Percentiles rank a stretch among this genome's conserved stretches.
phyloP scores from a whole-genome alignment of 2,888 invertebrate species.

The Tetragnatha montana region DNA sequence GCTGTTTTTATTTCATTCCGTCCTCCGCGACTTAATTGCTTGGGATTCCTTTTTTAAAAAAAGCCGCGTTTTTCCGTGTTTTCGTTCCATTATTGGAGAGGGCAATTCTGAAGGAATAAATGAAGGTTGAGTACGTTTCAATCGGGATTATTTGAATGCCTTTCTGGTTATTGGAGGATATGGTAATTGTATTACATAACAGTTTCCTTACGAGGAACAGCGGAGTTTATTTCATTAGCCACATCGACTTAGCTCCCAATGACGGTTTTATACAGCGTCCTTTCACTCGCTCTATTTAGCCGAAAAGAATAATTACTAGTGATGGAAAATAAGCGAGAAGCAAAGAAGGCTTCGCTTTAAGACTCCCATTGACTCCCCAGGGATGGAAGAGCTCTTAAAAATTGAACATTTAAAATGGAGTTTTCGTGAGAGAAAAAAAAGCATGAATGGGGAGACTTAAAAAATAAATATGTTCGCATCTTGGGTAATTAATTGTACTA shows the following conservation, averaged over 20 bases:
- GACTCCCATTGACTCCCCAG: constrained; percentile 10
- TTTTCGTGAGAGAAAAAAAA: background rate
- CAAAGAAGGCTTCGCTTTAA: constrained; percentile 22
- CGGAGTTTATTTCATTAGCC: constrained; percentile 64
- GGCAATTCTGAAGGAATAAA: constrained; percentile 47
- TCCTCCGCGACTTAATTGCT: constrained; percentile 52
- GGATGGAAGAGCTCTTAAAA: constrained; percentile 7
- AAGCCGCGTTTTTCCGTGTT: constrained; percentile 8
- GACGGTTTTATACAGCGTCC: constrained; percentile 23
- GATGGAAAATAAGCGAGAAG: constrained; percentile 31
- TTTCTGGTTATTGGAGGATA: constrained; percentile 56
- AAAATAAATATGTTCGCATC: constrained; percentile 37
- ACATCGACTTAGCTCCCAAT: constrained; percentile 27
- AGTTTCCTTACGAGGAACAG: constrained; percentile 34
- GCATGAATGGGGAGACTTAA: background rate
- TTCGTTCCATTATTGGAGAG: constrained; percentile 20
- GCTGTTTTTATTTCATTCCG: constrained; percentile 33
- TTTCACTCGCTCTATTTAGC: constrained; percentile 17
- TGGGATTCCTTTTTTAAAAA: constrained; percentile 23
- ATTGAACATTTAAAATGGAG: background rate
- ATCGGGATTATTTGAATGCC: constrained; percentile 12
- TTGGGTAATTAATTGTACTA: constrained; percentile 41
- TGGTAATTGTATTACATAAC: constrained; percentile 66
- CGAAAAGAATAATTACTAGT: constrained; percentile 50
- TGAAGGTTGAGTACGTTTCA: constrained; percentile 41